These are phyloP conservation scores for Ennomos quercinarius DNA, from an alignment of 2,888 invertebrate species.

Conservation along the genomic window DNA sequence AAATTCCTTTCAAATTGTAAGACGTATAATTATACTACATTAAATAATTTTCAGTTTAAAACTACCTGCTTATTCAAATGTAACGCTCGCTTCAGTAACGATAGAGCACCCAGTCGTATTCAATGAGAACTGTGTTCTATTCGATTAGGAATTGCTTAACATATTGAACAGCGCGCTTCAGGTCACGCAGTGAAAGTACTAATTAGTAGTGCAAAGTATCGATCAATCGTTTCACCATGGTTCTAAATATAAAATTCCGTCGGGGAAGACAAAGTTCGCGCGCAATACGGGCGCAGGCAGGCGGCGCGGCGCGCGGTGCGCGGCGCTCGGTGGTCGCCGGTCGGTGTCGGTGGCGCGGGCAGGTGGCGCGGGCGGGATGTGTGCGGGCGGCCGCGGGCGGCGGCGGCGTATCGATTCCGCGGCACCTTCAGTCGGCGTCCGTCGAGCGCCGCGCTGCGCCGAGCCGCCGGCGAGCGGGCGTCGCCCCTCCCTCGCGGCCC, in stretches of 20 bases:
- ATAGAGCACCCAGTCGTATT: not conserved
- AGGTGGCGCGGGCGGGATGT: constrained; percentile 54
- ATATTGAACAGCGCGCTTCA: constrained; percentile 21
- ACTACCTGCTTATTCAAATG: constrained; percentile 15
- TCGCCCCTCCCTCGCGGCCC: constrained; percentile 66
- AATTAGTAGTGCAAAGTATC: constrained; percentile 84
- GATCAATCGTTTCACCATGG: constrained; percentile 84
- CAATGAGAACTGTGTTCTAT: not conserved
- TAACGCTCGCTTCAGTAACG: constrained; percentile 27
- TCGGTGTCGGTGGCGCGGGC: constrained; percentile 58
- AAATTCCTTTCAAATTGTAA: no score
- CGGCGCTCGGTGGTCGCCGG: constrained; percentile 54
- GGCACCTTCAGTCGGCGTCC: constrained; percentile 83
- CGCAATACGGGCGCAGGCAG: constrained; percentile 80
- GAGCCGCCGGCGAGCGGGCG: constrained; percentile 79
- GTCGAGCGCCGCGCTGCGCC: constrained; percentile 84
- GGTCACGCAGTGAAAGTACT: constrained; percentile 68
- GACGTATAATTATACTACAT: no score
- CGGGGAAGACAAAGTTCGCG: constrained; percentile 84
- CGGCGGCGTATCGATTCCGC: constrained; percentile 80
- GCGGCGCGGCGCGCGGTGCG: constrained; percentile 54
- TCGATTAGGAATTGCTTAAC: constrained; percentile 5
- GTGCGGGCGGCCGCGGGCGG: constrained; percentile 67
- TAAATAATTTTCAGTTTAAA: constrained; percentile 11
- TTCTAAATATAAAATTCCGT: constrained; percentile 85